Percentiles rank a stretch among this genome's conserved stretches.
phyloP scores from a whole-genome alignment of 2,888 invertebrate species.

The Ormyrus nitidulus region DNA sequence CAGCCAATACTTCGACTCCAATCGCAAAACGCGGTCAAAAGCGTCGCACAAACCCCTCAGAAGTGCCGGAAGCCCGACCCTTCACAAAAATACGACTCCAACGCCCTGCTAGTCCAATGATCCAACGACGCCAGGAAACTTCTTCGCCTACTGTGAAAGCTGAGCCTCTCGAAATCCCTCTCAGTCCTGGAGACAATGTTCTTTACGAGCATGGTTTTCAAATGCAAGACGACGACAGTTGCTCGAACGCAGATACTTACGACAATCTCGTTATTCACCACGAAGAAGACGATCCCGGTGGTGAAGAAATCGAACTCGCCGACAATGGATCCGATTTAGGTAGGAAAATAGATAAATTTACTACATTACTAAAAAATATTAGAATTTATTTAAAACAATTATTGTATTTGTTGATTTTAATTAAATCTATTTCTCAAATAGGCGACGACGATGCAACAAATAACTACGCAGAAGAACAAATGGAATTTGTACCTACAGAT shows the following conservation, averaged over 20 bases:
- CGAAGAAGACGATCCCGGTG: constrained; percentile 72
- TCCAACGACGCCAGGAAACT: constrained; percentile 53
- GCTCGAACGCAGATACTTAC: constrained; percentile 65
- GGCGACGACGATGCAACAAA: constrained; percentile 43
- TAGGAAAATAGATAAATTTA: neutral
- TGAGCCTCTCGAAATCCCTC: constrained; percentile 71
- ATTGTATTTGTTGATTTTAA: too few relatives aligned
- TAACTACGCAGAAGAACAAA: constrained; percentile 66
- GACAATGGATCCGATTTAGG: constrained; percentile 47
- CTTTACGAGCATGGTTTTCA: neutral
- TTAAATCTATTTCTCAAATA: neutral
- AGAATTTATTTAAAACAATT: too few relatives aligned
- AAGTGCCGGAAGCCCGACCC: constrained; percentile 64
- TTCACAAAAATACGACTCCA: constrained; percentile 72
- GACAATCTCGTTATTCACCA: constrained; percentile 68
- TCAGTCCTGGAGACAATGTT: constrained; percentile 63
- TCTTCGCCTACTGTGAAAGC: constrained; percentile 67
- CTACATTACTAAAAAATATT: too few relatives aligned
- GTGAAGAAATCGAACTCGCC: constrained; percentile 60
- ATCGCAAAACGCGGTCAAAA: constrained; percentile 69
- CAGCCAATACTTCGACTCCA: constrained; percentile 42
- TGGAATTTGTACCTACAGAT: constrained; percentile 74
- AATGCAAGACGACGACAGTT: constrained; percentile 61
- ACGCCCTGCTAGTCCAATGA: constrained; percentile 65
- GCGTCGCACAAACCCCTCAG: constrained; percentile 63